Conservation (phyloP, 2,113 vertebrate genomes). For the Syngnathus floridae region DNA sequence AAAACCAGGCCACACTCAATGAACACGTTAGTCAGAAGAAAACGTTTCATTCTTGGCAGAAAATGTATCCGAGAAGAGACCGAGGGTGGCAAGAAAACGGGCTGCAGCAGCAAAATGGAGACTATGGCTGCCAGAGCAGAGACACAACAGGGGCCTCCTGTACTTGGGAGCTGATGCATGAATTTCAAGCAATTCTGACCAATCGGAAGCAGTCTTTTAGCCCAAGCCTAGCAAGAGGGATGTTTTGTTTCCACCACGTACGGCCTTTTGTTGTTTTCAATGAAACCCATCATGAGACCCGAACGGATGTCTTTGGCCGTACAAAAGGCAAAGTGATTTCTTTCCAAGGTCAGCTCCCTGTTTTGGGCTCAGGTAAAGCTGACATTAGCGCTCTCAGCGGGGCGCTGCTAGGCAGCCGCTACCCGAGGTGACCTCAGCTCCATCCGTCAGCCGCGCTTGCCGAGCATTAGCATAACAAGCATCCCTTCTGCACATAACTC, state of each 20-base stretch:
- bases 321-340: constrained; percentile 7
- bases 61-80: neutral
- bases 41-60: neutral
- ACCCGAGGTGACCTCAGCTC: constrained; percentile 46
- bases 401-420: constrained; percentile 21
- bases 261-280: too few species aligned
- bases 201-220: too few species aligned
- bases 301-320: too few species aligned
- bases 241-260: too few species aligned
- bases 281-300: too few species aligned
- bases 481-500: constrained; percentile 50
- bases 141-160: too few species aligned
- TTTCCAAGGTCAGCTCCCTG: constrained; percentile 29
- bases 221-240: too few species aligned
- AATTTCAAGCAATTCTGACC: too few species aligned
- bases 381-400: constrained; percentile 36
- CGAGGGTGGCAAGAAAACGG: neutral
- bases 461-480: constrained; percentile 59
- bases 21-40: neutral
- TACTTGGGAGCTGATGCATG: too few species aligned
- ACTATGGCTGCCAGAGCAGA: neutral
- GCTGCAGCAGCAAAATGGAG: neutral
- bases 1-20: neutral
- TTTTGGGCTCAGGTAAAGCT: constrained; percentile 35
- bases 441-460: constrained; percentile 39